A percentile compares a stretch with the other conserved stretches of the same genome.
These are phyloP conservation scores for Tholera decimalis DNA, from an alignment of 2,888 invertebrate species.

Conservation along the genomic window DNA sequence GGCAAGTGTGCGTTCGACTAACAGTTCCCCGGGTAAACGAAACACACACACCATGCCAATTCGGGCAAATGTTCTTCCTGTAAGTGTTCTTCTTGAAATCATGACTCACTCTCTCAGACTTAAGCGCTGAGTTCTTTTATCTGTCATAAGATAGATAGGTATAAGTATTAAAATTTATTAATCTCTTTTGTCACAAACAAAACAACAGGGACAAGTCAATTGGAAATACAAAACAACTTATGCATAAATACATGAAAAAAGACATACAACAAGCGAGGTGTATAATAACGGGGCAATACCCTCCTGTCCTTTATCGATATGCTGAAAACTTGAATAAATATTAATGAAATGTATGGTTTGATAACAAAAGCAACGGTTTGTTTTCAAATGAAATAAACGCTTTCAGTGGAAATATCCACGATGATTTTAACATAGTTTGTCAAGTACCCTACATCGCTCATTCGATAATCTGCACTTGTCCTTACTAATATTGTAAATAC, in stretches of 20 bases:
- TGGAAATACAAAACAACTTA: conserved; percentile 57
- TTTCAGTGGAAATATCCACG: not conserved
- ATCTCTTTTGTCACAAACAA: conserved; percentile 11
- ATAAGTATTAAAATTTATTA: conserved; percentile 1
- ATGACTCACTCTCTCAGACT: not conserved
- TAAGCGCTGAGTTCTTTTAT: not conserved
- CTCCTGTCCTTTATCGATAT: conserved; percentile 62
- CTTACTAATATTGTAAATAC: too few relatives aligned
- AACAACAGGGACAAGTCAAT: conserved; percentile 24
- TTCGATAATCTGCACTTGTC: not conserved
- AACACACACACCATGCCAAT: too few relatives aligned
- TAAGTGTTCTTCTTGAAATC: not conserved
- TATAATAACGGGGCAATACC: conserved; percentile 58
- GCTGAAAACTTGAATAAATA: conserved; percentile 57
- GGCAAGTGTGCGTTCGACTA: too few relatives aligned
- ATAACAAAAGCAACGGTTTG: not conserved
- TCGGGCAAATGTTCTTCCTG: too few relatives aligned
- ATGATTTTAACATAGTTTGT: not conserved
- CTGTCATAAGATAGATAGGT: not conserved
- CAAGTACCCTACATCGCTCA: not conserved
- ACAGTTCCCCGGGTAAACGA: too few relatives aligned
- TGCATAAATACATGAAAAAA: conserved; percentile 49
- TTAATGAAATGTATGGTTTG: not conserved
- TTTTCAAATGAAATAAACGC: too few relatives aligned
- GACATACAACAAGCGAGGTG: conserved; percentile 42